A percentile compares a stretch with the other conserved stretches of the same genome.
These are phyloP conservation scores for Campopleginae sp. DNA, from an alignment of 2,888 invertebrate genomes.

Conservation along the genomic window DNA sequence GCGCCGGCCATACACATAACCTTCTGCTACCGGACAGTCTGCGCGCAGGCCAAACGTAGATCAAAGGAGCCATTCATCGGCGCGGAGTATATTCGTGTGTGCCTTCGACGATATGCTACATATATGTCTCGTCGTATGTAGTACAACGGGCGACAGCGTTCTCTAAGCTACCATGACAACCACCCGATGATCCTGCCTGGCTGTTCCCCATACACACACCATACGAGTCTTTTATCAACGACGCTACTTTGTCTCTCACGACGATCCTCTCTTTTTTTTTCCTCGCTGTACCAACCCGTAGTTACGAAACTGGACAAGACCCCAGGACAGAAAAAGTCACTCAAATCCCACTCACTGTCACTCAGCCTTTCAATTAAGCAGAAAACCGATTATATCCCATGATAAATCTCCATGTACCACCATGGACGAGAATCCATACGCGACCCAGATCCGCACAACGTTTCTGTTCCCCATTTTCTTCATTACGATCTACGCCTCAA, in stretches of 20 bases:
- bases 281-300: conserved; percentile 35
- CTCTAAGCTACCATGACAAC: conserved; percentile 70
- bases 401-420: conserved; percentile 3
- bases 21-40: conserved; percentile 60
- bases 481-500: neutral
- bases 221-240: conserved; percentile 67
- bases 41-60: conserved; percentile 74
- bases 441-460: neutral
- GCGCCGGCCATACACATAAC: conserved; percentile 42
- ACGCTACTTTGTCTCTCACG: conserved; percentile 75
- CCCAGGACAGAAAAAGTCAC: neutral
- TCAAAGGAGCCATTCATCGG: conserved; percentile 81
- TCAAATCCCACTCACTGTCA: neutral
- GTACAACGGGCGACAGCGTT: conserved; percentile 52
- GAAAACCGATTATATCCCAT: conserved; percentile 12
- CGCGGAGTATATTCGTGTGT: conserved; percentile 46
- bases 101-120: conserved; percentile 13
- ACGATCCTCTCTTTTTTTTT: conserved; percentile 40
- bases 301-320: neutral
- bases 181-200: conserved; percentile 42
- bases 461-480: neutral
- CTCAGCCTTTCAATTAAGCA: conserved; percentile 17
- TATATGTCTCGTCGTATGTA: conserved; percentile 65
- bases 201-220: too few species aligned
- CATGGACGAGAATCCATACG: neutral